Percentiles rank a stretch among this genome's conserved stretches.
These are phyloP conservation scores for Odontothrips loti DNA, from an alignment of 2,888 invertebrate species.

Conservation along the genomic window DNA sequence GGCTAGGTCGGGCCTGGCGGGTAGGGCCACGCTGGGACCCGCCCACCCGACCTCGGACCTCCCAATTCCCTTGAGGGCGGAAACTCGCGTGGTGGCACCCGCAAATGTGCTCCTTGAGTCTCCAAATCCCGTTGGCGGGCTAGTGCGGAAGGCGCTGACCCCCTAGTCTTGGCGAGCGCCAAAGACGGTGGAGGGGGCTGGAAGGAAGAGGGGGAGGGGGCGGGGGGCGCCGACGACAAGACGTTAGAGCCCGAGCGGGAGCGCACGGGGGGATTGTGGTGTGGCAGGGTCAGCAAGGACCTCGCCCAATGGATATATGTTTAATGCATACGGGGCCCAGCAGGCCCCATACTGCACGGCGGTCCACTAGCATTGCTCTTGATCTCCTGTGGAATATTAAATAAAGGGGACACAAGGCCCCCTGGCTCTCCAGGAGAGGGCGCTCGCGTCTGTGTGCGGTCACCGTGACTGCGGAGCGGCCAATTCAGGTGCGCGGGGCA, in stretches of 20 bases:
- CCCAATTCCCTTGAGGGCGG: not conserved
- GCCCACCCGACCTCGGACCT: not conserved
- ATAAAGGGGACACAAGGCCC: not conserved
- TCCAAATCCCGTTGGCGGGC: not conserved
- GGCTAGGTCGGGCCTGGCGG: not conserved
- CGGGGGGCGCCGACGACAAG: not conserved
- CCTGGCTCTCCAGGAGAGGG: no score
- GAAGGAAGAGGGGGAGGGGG: not conserved
- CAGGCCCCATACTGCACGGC: not conserved
- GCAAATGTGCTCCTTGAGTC: constrained; percentile 20
- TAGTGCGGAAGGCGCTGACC: not conserved
- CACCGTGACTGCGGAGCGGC: not conserved
- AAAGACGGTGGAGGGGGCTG: not conserved
- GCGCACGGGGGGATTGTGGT: not conserved
- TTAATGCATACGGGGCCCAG: not conserved
- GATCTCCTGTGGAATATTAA: not conserved
- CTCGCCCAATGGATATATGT: not conserved
- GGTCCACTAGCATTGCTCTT: not conserved
- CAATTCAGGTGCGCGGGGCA: not conserved
- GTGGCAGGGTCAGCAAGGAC: not conserved
- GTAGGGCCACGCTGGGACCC: no score
- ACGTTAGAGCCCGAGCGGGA: not conserved
- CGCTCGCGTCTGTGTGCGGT: not conserved
- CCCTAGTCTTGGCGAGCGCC: no score
- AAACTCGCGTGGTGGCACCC: not conserved